Base-by-base conservation (phyloP, 2,888 invertebrate genomes). In the Dyspetes luteomarginatus region DNA sequence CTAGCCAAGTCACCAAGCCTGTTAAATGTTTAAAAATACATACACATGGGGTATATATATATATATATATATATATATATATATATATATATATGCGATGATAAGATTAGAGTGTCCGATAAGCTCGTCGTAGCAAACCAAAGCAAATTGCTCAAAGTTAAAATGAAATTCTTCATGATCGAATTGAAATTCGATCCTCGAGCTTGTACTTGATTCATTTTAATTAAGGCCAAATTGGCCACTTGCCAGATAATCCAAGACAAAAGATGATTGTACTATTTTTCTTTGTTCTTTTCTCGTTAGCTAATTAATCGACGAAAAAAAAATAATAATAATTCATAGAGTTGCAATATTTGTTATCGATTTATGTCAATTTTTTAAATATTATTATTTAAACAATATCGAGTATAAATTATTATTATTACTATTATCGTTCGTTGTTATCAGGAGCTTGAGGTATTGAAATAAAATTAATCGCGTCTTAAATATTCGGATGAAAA, bases 1-100 rank as follows among this genome's bases (percentile, higher is more conserved):
- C 58, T 30, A 56, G 71, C 75, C 80, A 67, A 75, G 71, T 58
- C 52, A 60, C 65, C 24, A 60, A 7, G 28, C 12, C 41, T 4
- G 48, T 48, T n/a, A 48, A 17, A 15, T 19, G 28, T 19, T 30
- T 26, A 26, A 62, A 19, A 50, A 30, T 55, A 24, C 24, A 28
- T 45, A 56, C n/a, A n/a, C n/a, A n/a, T n/a, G n/a, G n/a, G 24
- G 12, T n/a, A 26, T 36, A 9, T 9, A 19, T 17, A 2, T 30
- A 12, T 28, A 65, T 50, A 19, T 45, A 15, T 30, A 26, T 52
- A 45, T 26, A 55, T 22, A 26, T 43, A 19, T 43, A 19, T 9
- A 24, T 26, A 2, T 50, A 15, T 60, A 50, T 5, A 19, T 19
- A 4, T 52, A 45, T n/a, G 45, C 17, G 36, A 60, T 4, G 24